Conservation (phyloP, 92 coral and sea anemone species). For the Actinostola sp. region DNA sequence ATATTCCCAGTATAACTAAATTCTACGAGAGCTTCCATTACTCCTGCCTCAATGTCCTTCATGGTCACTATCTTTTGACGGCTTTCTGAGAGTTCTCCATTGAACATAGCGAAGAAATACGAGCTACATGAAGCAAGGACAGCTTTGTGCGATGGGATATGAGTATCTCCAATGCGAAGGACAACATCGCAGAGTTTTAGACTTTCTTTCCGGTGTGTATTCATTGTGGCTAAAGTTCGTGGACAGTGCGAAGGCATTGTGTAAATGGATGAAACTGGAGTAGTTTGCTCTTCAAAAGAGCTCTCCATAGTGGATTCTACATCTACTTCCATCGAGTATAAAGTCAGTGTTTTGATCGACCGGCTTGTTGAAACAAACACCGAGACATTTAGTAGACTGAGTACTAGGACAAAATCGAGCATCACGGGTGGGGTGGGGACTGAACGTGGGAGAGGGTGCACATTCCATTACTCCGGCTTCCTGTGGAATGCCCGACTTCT, state of each 20-base stretch:
- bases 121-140: conserved; percentile 95
- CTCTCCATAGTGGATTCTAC: conserved; percentile 11
- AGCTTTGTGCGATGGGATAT: conserved; percentile 88
- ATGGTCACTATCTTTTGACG: conserved; percentile 89
- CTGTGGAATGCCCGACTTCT: too few species aligned
- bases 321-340: conserved; percentile 38
- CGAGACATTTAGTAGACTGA: background rate
- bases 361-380: background rate
- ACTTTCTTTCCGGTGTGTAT: conserved; percentile 90
- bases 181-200: conserved; percentile 96
- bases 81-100: conserved; percentile 95
- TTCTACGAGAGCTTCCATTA: conserved; percentile 88
- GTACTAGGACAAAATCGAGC: background rate
- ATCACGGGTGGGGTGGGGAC: background rate
- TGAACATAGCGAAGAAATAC: conserved; percentile 98
- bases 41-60: conserved; percentile 85
- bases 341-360: conserved; percentile 3
- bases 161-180: conserved; percentile 86
- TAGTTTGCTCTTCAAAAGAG: conserved; percentile 6
- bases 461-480: too few species aligned
- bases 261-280: conserved; percentile 27
- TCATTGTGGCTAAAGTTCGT: conserved; percentile 83
- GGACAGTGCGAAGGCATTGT: conserved; percentile 69
- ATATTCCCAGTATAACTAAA: conserved; percentile 93
- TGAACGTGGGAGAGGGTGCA: too few species aligned